Evolutionary conservation across 2,113 vertebrate genomes (phyloP), one percentile per base, ranked within the genome.

Genomic region (Thalassoma bifasciatum): DNA sequence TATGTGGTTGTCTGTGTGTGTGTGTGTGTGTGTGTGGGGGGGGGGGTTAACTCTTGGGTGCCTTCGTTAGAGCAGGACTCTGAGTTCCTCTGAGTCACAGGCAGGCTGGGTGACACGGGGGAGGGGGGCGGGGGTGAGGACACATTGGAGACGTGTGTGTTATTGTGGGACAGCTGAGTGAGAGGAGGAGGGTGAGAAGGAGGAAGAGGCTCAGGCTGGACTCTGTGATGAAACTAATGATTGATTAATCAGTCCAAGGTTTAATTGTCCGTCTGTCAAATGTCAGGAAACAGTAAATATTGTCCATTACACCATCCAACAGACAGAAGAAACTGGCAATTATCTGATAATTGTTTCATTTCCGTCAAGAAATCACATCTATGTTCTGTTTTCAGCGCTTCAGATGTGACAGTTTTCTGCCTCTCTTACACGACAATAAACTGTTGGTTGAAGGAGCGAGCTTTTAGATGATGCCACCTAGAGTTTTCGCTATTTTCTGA

Each of bases 101-200:
- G 23, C 69, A 63, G 57, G 23, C 70, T 14, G 76, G 38, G 82
- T 81, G 86, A 75, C 59, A 58, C 21, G 12, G 60, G 67, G 30
- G 34, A 30, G 30, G 30, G 34, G 57, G 71, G 65, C 36, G 56
- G 61, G 75, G 75, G 81, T 63, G 84, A 81, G 56, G 77, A 77
- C 66, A 6, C 70, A 54, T 49, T 1, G 37, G 53, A 61, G n/a
- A 6, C 70, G 58, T 49, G 21, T 42, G 40, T 53, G 37, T 83
- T 86, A 14, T 82, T 58, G 53, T 49, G 30, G 47, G 86, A 86
- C 75, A 84, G 74, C 86, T 81, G 84, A 77, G 66, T 79, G 76
- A 83, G 88, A 85, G 76, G 82, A 88, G 79, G 46, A 72, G 49
- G 58, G 82, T 80, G 81, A 84, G 70, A 66, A 66, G 78, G 77